Conservation (phyloP, 2,113 vertebrate species). For the Dicaeum eximium region DNA sequence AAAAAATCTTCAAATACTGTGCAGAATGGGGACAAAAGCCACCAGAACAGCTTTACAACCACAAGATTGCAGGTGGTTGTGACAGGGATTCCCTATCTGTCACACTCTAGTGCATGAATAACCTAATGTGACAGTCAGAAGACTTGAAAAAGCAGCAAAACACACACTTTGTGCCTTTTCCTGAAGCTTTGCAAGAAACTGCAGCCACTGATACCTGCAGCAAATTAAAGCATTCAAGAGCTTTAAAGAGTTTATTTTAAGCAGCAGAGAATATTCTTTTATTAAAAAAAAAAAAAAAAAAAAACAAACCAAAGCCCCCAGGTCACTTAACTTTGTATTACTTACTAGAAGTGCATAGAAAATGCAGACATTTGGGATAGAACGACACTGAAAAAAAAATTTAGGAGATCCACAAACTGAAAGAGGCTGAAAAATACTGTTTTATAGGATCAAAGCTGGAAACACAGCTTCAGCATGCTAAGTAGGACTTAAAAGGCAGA, state of each 20-base stretch:
- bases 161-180: background rate
- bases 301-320: background rate
- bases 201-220: background rate
- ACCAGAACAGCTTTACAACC: background rate
- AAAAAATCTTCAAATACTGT: background rate
- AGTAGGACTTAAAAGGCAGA: background rate
- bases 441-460: background rate
- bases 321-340: background rate
- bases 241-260: background rate
- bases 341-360: background rate
- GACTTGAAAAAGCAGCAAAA: background rate
- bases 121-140: background rate
- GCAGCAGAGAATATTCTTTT: background rate
- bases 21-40: background rate
- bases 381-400: background rate
- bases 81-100: background rate
- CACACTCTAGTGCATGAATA: background rate
- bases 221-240: background rate
- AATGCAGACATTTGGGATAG: background rate
- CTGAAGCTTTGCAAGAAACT: background rate
- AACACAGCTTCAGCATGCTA: background rate
- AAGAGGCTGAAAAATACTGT: background rate
- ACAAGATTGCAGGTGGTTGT: background rate
- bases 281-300: background rate
- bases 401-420: background rate